phyloP scores from a whole-genome alignment of 2,888 invertebrate species.

The Rhagophthalmus giganteus region DNA sequence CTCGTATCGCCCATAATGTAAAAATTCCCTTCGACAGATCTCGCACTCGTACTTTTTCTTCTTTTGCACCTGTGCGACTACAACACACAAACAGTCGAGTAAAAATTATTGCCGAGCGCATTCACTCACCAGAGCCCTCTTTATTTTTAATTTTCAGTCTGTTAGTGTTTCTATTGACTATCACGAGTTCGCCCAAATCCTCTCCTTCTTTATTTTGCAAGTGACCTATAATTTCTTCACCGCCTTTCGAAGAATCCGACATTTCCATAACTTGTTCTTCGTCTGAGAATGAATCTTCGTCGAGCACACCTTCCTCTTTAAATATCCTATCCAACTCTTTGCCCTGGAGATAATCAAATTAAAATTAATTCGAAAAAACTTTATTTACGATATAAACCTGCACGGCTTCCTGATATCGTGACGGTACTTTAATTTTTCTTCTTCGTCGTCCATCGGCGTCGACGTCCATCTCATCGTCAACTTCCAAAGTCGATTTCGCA shows the following conservation, averaged over 20 bases:
- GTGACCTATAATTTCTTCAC: slow-evolving; percentile 66
- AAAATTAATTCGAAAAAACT: too few species aligned
- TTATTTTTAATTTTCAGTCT: slow-evolving; percentile 31
- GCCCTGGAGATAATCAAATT: slow-evolving; percentile 61
- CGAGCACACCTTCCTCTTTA: slow-evolving; percentile 71
- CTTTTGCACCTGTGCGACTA: neutral
- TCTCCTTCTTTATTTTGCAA: slow-evolving; percentile 64
- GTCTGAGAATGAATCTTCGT: slow-evolving; percentile 61
- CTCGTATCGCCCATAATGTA: slow-evolving; percentile 57
- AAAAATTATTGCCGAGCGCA: neutral
- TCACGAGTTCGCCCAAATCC: slow-evolving; percentile 64
- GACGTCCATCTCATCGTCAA: slow-evolving; percentile 43
- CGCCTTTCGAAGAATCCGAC: slow-evolving; percentile 30
- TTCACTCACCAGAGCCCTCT: slow-evolving; percentile 39
- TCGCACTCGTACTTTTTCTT: slow-evolving; percentile 57
- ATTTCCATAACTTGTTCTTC: slow-evolving; percentile 48
- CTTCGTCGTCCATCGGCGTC: slow-evolving; percentile 62
- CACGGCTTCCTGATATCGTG: slow-evolving; percentile 62
- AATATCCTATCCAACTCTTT: slow-evolving; percentile 75
- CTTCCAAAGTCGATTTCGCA: neutral
- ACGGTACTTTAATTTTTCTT: slow-evolving; percentile 68
- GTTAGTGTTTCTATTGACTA: slow-evolving; percentile 57
- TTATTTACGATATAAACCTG: too few species aligned
- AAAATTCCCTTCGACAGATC: slow-evolving; percentile 58
- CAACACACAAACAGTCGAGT: neutral